Evolutionary conservation across 2,888 invertebrate genomes (phyloP), one percentile per base, ranked within the genome.

Genomic region (Choreutis nemorana): DNA sequence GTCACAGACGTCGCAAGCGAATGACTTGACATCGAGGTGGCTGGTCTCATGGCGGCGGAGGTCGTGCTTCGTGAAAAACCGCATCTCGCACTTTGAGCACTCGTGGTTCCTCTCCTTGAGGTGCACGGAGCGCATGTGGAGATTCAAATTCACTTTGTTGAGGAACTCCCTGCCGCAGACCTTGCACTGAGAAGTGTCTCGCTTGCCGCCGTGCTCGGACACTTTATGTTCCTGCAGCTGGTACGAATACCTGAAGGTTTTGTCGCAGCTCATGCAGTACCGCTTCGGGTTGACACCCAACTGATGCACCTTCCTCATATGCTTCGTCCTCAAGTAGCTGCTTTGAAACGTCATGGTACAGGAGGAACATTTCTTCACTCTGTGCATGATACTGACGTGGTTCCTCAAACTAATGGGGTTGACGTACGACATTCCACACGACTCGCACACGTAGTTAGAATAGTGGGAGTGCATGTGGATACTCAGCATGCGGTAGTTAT

Each of bases 381-480:
- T 49, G 9, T 66, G 65, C 10, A 50, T 32, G 0, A 44, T 34
- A 4, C 42, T 39, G 0, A 59, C 38, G 10, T 67, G 67, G 4
- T 42, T 37, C 1, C 58, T 36, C 2, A 67, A 31, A 18, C 57
- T 55, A 0, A 45, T 5, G 1, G 56, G 37, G 18, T 59, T 64
- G 1, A 55, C 58, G 30, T 50, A 64, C 0, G 53, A 50, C 1
- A 37, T 29, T 0, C 62, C 64, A 21, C 64, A 64, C 0, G 39
- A 47, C 4, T 63, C 63, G 3, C 64, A 64, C 0, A 63, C 52
- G 21, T 63, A 52, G 22, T 54, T 50, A 0, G 39, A 45, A 4
- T 48, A 60, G 31, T 64, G 64, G 0, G 30, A 33, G 15, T 64
- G 57, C 64, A 63, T 64, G 14, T 64, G 64, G 2, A 52, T 45